Evolutionary conservation across 2,113 vertebrate genomes (phyloP).

Genomic region (Microcebus tavaratra): DNA sequence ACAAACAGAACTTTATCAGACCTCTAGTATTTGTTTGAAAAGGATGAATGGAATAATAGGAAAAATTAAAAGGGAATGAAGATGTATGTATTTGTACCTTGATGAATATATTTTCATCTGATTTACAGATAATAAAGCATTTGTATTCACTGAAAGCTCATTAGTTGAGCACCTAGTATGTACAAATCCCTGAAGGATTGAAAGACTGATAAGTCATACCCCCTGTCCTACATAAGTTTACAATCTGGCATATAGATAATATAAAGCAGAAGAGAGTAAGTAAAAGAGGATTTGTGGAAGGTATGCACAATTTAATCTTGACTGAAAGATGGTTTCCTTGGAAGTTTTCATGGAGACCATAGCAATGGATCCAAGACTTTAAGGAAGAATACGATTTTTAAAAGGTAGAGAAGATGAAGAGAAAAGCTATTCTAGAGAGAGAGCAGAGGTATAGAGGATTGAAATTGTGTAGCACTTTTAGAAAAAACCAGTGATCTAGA

Average conservation of each 20-base stretch:
- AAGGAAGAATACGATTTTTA: neutral
- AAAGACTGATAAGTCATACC: neutral
- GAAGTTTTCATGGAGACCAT: neutral
- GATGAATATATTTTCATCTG: neutral
- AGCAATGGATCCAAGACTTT: neutral
- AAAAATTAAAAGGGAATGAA: neutral
- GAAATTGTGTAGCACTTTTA: neutral
- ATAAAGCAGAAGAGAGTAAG: neutral
- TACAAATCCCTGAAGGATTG: neutral
- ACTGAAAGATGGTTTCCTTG: neutral
- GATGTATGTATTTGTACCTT: neutral
- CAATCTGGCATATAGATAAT: neutral
- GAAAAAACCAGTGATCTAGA: neutral
- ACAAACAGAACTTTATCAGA: neutral
- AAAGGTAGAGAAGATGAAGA: neutral
- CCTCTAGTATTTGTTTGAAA: neutral
- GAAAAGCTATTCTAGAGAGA: neutral
- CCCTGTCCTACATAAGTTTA: neutral
- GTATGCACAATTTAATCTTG: neutral
- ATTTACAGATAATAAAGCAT: neutral
- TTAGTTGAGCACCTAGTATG: neutral
- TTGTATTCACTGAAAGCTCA: neutral
- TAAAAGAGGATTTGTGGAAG: neutral
- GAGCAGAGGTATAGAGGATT: neutral
- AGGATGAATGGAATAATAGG: neutral